phyloP scores from a whole-genome alignment of 1,140 invertebrate species.

The Pogonomyrmex californicus region DNA sequence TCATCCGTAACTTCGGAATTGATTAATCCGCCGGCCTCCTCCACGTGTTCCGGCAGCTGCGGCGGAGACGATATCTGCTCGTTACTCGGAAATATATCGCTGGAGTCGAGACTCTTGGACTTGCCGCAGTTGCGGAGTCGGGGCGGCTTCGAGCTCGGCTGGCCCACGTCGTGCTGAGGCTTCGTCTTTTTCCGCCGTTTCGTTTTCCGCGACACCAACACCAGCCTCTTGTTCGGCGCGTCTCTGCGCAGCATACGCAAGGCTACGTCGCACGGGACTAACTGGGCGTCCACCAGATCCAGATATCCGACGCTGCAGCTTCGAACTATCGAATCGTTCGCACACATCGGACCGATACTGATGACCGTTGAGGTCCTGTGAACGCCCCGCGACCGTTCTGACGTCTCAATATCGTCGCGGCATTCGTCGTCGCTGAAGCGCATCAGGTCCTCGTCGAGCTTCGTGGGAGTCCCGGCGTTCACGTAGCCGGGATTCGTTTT shows the following conservation, averaged over 20 bases:
- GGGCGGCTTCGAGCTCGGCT: conserved; percentile 85
- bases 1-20: conserved; percentile 50
- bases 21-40: conserved; percentile 76
- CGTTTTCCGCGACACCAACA: conserved; percentile 90
- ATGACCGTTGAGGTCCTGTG: conserved; percentile 89
- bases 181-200: conserved; percentile 87
- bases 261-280: conserved; percentile 91
- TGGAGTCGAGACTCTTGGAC: conserved; percentile 94
- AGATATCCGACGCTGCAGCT: conserved; percentile 95
- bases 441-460: conserved; percentile 87
- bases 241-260: conserved; percentile 90
- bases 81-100: conserved; percentile 89
- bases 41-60: conserved; percentile 82
- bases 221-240: conserved; percentile 91
- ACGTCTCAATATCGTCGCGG: conserved; percentile 72
- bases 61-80: conserved; percentile 81
- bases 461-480: background rate
- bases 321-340: conserved; percentile 91
- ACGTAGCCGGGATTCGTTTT: conserved; percentile 69
- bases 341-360: conserved; percentile 89
- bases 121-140: conserved; percentile 93
- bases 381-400: conserved; percentile 81
- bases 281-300: conserved; percentile 92
- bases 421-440: conserved; percentile 90
- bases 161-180: conserved; percentile 77